Base-by-base conservation (phyloP, 1,140 invertebrate genomes). In the Tigriopus japonicus region DNA sequence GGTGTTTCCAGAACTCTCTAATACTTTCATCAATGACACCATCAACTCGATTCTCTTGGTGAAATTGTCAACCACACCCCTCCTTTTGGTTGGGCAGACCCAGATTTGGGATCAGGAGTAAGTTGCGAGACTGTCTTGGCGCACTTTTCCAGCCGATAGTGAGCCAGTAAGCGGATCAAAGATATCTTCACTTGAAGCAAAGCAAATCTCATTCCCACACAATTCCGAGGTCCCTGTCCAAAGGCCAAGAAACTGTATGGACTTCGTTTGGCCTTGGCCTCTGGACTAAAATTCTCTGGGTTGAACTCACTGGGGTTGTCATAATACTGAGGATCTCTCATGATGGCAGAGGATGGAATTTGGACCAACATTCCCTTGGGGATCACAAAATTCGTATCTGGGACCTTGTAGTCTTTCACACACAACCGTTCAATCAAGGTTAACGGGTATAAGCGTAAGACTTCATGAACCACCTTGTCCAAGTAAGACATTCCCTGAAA, bases 221-320 rank as follows among this genome's bases (percentile, higher is more conserved):
- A 80, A 64, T 75, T 74, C 62, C 78, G 69, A 0, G 76, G 77
- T 24, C 79, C 79, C 19, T 66, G 63, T 19, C 79, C 78, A 66
- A 81, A 81, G 0, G 79, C 74, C 52, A 79, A 62, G 65, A 72
- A 83, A 35, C 28, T 35, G 28, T 73, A 75, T 0, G 72, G 70
- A 28, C 71, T 67, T 23, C 71, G 67, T n/a, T 68, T 63, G 6
- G 64, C 65, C 64, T 70, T 73, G 21, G 70, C 67, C 49, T 76
- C 71, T 0, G 60, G 24, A 15, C 21, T 58, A 43, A 62, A 66
- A 52, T 64, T 59, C 5, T 65, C 64, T 1, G 67, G 67, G 42
- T 66, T 60, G 52, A 68, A 68, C 6, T 53, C 53, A 35, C 67
- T 42, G 9, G 67, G 67, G 14, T 67, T 62, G 24, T 64, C 55